These are phyloP conservation scores for Lysandra coridon DNA, from an alignment of 2,888 invertebrate genomes.

Conservation along the genomic window DNA sequence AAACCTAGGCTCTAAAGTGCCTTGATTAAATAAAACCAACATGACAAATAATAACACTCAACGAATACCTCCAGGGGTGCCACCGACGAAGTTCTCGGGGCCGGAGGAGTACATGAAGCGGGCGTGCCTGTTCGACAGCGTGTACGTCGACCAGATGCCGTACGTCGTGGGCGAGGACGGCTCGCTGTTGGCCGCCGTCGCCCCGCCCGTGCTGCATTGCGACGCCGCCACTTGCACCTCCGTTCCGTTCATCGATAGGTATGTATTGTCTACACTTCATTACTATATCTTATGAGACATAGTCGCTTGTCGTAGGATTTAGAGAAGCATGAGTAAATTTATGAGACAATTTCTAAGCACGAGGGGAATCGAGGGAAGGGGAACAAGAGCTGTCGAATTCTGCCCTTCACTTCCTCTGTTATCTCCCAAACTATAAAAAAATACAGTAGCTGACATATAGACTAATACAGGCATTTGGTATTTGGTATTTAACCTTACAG, in stretches of 20 bases:
- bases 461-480: neutral
- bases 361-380: no score
- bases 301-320: neutral
- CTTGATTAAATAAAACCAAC: no score
- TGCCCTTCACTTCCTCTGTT: neutral
- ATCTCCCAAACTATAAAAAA: neutral
- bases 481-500: slow-evolving; percentile 45
- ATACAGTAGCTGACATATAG: neutral
- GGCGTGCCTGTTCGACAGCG: slow-evolving; percentile 68
- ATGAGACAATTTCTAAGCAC: no score
- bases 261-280: neutral
- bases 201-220: slow-evolving; percentile 72
- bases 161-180: slow-evolving; percentile 71
- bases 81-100: slow-evolving; percentile 68
- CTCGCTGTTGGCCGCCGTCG: slow-evolving; percentile 70
- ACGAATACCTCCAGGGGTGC: slow-evolving; percentile 54
- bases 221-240: slow-evolving; percentile 74
- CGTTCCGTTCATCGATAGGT: slow-evolving; percentile 74
- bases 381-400: neutral
- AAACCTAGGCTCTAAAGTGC: neutral
- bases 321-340: no score
- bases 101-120: slow-evolving; percentile 74
- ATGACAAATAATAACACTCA: no score
- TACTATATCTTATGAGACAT: neutral
- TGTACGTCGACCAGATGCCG: slow-evolving; percentile 71